Base-by-base conservation (phyloP, 2,113 vertebrate species). In the Crotalus viridis region DNA sequence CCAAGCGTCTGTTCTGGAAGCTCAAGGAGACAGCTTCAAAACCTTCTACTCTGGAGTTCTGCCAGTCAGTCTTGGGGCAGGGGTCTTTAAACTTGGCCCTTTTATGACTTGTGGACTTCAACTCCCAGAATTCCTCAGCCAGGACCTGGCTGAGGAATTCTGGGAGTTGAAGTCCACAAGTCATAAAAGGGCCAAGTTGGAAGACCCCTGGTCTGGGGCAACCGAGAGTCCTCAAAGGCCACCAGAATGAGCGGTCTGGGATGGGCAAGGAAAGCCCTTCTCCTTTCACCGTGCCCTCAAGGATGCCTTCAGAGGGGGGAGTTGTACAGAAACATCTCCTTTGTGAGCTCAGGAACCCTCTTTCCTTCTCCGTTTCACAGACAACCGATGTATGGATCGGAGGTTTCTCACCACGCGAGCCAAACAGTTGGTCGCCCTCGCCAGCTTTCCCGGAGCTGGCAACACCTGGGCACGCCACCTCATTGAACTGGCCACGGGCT, bases 381-480 rank as follows among this genome's bases (percentile, higher is more conserved):
- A 99, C 96, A 99, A 99, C 93, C 98, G 99, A 74, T 99, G 99
- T 96, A 99, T 99, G 99, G 99, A 99, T 96, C 97, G 99, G 24
- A 98, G 98, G 85, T 99, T 99, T 95, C 98, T 99, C 15, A 98
- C 98, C 0, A 94, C 96, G 54, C 99, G 98, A 91, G 98, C 98
- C 64, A 99, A 98, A 96, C 98, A 98, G 94, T 97, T 99, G 90
- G 97, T 99, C 1, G 99, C 99, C 3, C 98, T 99, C 61, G 99
- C 99, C 94, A 99, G 99, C 95, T 99, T 99, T 92, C 99, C 99
- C 0, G 99, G 99, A 0, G 99, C 99, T 0, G 99, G 99, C n/a
- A 99, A 99, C 97, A 99, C 99, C 0, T 99, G 99, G 99, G 98
- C 98, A 0, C 98, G 99, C 0, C 99, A 99, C 97, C 98, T 99